Conservation (phyloP, 2,888 invertebrate genomes). For the Eupithecia subfuscata region DNA sequence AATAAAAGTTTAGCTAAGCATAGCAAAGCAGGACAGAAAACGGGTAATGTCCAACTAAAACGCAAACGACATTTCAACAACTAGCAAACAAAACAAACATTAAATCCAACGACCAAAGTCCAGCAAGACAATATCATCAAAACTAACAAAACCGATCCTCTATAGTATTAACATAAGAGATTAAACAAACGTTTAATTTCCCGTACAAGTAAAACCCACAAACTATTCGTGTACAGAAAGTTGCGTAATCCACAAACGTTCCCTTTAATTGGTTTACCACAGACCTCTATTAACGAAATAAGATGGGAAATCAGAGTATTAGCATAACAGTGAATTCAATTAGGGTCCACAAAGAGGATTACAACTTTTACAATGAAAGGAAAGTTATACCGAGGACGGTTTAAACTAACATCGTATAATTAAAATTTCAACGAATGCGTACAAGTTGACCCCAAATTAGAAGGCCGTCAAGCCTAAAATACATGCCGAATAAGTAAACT, state of each 20-base stretch:
- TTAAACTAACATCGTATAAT: slow-evolving; percentile 80
- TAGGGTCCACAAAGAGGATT: slow-evolving; percentile 83
- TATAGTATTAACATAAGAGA: slow-evolving; percentile 58
- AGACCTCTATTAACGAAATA: slow-evolving; percentile 84
- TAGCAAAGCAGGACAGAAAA: slow-evolving; percentile 5
- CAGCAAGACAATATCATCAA: slow-evolving; percentile 41
- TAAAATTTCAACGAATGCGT: slow-evolving; percentile 77
- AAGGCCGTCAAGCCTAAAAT: slow-evolving; percentile 48
- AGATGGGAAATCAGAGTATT: slow-evolving; percentile 84
- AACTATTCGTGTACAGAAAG: slow-evolving; percentile 76
- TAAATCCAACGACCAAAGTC: slow-evolving; percentile 23
- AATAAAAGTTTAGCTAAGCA: slow-evolving; percentile 1
- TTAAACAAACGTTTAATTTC: slow-evolving; percentile 66
- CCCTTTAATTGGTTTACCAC: slow-evolving; percentile 83
- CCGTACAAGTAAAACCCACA: slow-evolving; percentile 63
- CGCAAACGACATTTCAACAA: slow-evolving; percentile 17
- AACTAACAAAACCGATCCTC: slow-evolving; percentile 49
- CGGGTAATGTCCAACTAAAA: slow-evolving; percentile 5
- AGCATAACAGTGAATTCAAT: slow-evolving; percentile 84
- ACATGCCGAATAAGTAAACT: slow-evolving; percentile 20
- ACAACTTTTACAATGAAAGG: slow-evolving; percentile 83
- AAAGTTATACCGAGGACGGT: slow-evolving; percentile 77
- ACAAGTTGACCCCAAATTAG: slow-evolving; percentile 73
- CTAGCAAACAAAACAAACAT: slow-evolving; percentile 20
- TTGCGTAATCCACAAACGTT: slow-evolving; percentile 80